Base-by-base conservation (phyloP, 2,113 vertebrate species). In the Chunga burmeisteri region DNA sequence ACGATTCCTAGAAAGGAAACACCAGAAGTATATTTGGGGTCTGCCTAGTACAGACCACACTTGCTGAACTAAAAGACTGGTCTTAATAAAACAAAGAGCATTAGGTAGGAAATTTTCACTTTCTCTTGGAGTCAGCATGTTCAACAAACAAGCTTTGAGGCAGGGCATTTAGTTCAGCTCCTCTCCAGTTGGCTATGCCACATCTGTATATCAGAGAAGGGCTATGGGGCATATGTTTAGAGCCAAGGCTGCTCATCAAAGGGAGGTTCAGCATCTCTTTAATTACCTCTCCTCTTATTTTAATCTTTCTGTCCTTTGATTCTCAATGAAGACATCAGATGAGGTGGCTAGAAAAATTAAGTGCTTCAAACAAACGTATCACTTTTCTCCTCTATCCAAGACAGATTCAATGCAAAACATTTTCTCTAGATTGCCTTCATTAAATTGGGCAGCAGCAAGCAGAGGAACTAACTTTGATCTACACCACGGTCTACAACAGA, bases 401-500 rank as follows among this genome's bases (percentile, higher is more conserved):
- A 68, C 40, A 79, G 53, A 65, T 25, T 58, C 44, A 56, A 75
- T 42, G 58, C 34, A 72, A 90, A 94, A 72, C 30, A 53, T 80
- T 90, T 90, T 88, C 87, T 93, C 62, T 93, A 66, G 56, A 58
- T 7, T 91, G 52, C 40, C 40, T 81, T 82, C 40, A 72, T 79
- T 80, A 83, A 93, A 49, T 25, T n/a, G 49, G 40, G 74, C 90
- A 94, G 89, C 88, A 87, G 81, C 36, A 96, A 75, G 53, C 91
- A 96, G 67, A 91, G 46, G 62, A 90, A 50, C 22, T 49, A 85
- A 32, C 62, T 88, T 80, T 86, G 74, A 94, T 88, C 73, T 66
- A 23, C 12, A 49, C 27, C 56, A 81, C 53, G 66, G 62, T 53
- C 66, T 87, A 63, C 59, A 75, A 91, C 36, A 88, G 25, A 80